These are phyloP conservation scores for Halocynthia roretzi DNA, from an alignment of 23 tunicate genomes.

Conservation along the genomic window DNA sequence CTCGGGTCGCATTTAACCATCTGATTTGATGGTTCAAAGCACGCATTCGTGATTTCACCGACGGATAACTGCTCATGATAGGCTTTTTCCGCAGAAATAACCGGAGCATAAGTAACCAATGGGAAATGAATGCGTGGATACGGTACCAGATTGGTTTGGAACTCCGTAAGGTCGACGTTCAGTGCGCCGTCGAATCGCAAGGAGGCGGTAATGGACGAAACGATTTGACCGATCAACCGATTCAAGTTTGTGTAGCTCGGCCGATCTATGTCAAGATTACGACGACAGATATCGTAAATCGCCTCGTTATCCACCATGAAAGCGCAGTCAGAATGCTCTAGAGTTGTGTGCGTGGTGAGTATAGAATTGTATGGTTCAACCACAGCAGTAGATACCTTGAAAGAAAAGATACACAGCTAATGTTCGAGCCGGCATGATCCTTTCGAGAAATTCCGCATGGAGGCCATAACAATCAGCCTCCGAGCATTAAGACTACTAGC, in stretches of 20 bases:
- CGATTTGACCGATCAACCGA: conserved; percentile 82
- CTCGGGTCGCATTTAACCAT: conserved; percentile 97
- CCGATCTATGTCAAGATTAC: conserved; percentile 65
- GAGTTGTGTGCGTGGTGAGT: conserved; percentile 86
- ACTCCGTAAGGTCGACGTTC: conserved; percentile 87
- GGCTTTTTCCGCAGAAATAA: conserved; percentile 80
- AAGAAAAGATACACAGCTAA: not conserved
- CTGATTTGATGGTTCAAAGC: conserved; percentile 90
- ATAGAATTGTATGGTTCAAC: conserved; percentile 94
- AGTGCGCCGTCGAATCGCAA: conserved; percentile 82
- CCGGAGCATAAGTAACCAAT: conserved; percentile 82
- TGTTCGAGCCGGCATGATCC: not conserved
- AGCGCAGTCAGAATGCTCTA: conserved; percentile 87
- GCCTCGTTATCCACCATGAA: conserved; percentile 98
- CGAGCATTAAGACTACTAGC: too few relatives aligned
- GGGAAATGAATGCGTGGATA: conserved; percentile 95
- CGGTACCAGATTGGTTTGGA: conserved; percentile 95
- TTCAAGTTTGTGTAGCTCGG: conserved; percentile 83
- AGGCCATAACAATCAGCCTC: too few relatives aligned
- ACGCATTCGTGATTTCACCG: conserved; percentile 79
- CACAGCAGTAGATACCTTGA: conserved; percentile 71
- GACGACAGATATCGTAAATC: conserved; percentile 78
- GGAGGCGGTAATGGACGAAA: conserved; percentile 91
- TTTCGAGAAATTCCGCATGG: too few relatives aligned
- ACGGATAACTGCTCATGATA: conserved; percentile 88